phyloP scores from a whole-genome alignment of 2,113 vertebrate genomes.

The Merops nubicus region DNA sequence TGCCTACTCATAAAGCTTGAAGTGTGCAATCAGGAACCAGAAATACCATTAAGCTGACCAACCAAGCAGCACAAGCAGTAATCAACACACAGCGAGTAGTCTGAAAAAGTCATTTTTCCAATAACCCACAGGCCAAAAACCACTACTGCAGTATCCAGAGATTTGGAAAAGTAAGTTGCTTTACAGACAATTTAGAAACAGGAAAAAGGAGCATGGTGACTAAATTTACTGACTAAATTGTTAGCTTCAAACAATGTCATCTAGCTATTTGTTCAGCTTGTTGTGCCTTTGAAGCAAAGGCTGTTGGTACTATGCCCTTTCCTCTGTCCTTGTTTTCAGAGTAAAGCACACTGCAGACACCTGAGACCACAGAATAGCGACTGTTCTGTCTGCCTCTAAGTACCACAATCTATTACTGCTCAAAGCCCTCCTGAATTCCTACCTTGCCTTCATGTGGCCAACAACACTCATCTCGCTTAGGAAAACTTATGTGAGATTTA shows the following conservation, averaged over 20 bases:
- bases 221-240: conserved; percentile 29
- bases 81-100: neutral
- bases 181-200: conserved; percentile 2
- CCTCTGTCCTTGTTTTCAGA: neutral
- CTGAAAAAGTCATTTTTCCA: neutral
- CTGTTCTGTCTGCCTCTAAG: conserved; percentile 26
- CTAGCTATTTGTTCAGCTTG: neutral
- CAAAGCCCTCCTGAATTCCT: conserved; percentile 5
- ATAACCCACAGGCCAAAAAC: neutral
- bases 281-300: neutral
- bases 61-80: conserved; percentile 1
- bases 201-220: neutral
- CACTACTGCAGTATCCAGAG: neutral
- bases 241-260: neutral
- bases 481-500: neutral
- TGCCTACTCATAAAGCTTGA: conserved; percentile 23
- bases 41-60: conserved; percentile 15
- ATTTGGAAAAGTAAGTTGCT: conserved; percentile 9
- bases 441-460: neutral
- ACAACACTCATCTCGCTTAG: neutral
- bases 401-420: neutral
- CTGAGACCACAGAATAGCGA: conserved; percentile 61
- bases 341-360: neutral
- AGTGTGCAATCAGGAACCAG: neutral
- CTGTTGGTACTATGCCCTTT: neutral